Conservation (phyloP, 2,888 invertebrate genomes). For the Bombyx huttoni region DNA sequence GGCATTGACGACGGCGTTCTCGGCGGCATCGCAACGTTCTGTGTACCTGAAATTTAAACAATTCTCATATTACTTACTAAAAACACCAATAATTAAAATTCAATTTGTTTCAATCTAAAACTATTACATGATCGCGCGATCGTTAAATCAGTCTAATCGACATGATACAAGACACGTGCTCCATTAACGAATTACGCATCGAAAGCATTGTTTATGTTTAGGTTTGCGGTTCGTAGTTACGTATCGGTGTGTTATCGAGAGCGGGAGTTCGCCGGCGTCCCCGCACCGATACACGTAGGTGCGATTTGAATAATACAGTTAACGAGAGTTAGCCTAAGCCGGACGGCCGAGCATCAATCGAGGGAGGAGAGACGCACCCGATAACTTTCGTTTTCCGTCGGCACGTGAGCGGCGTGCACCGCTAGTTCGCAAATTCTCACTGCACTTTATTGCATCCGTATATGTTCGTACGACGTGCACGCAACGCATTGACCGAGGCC, state of each 20-base stretch:
- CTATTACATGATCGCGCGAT: not conserved
- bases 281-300: slow-evolving; percentile 18
- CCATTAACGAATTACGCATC: slow-evolving; percentile 2
- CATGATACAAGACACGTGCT: slow-evolving; percentile 15
- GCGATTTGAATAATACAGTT: slow-evolving; percentile 63
- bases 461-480: slow-evolving; percentile 67
- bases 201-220: not conserved
- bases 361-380: slow-evolving; percentile 59
- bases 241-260: slow-evolving; percentile 37
- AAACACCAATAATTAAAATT: slow-evolving; percentile 1
- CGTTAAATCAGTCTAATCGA: too few species aligned
- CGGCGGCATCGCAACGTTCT: slow-evolving; percentile 96
- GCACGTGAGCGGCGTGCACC: slow-evolving; percentile 63
- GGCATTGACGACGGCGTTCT: slow-evolving; percentile 89
- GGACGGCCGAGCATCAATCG: slow-evolving; percentile 52
- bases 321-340: slow-evolving; percentile 56
- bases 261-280: slow-evolving; percentile 16
- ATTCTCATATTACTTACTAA: not conserved
- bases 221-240: not conserved
- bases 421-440: slow-evolving; percentile 60
- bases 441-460: slow-evolving; percentile 67
- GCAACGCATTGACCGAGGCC: slow-evolving; percentile 69
- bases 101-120: not conserved
- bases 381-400: slow-evolving; percentile 65
- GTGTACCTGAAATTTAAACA: slow-evolving; percentile 76